Evolutionary conservation across 1,140 invertebrate genomes (phyloP).

Genomic region (Ectropis grisescens): DNA sequence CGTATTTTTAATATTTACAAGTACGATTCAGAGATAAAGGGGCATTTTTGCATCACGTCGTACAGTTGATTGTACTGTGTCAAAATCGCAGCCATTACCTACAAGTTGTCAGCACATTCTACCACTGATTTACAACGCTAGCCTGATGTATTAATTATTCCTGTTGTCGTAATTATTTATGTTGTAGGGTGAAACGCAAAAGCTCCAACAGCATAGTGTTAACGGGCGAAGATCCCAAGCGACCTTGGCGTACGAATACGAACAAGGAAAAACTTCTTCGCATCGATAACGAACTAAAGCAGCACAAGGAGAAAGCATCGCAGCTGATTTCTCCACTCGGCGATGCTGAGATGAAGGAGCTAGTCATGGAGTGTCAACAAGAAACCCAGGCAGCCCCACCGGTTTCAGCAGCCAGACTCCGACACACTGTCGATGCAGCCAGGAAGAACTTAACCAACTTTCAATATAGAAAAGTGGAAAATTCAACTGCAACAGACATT

Average conservation of each 20-base stretch:
- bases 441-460: slow-evolving; percentile 45
- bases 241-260: slow-evolving; percentile 46
- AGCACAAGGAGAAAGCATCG: slow-evolving; percentile 25
- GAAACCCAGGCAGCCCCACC: slow-evolving; percentile 13
- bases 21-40: too few species aligned
- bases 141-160: too few species aligned
- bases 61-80: too few species aligned
- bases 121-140: too few species aligned
- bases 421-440: slow-evolving; percentile 37
- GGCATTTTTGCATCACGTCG: too few species aligned
- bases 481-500: slow-evolving; percentile 10
- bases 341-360: slow-evolving; percentile 29
- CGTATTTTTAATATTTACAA: too few species aligned
- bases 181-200: slow-evolving; percentile 26
- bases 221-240: slow-evolving; percentile 41
- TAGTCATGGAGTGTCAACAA: slow-evolving; percentile 34
- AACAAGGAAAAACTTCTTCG: slow-evolving; percentile 38
- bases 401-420: slow-evolving; percentile 17
- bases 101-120: too few species aligned
- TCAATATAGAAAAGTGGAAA: slow-evolving; percentile 12
- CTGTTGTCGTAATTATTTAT: too few species aligned
- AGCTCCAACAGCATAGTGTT: background rate
- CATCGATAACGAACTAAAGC: slow-evolving; percentile 37
- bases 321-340: slow-evolving; percentile 24
- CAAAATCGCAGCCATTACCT: too few species aligned